A percentile compares a stretch with the other conserved stretches of the same genome.
phyloP scores from a whole-genome alignment of 2,888 invertebrate genomes.

The Pantelozetes paolii region DNA sequence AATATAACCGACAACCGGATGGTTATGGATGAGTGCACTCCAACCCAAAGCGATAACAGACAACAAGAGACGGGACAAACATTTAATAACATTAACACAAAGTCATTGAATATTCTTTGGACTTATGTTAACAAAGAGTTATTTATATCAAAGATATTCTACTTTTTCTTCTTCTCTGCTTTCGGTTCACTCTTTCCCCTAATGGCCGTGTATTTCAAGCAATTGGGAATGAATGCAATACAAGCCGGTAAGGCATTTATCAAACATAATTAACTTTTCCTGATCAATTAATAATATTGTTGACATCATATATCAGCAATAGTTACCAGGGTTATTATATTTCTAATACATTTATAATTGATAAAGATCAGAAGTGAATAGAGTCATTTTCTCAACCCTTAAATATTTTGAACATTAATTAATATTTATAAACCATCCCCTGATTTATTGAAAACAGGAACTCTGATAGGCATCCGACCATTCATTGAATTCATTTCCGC shows the following conservation, averaged over 20 bases:
- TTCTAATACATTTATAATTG: too few species aligned
- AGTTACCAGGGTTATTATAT: too few species aligned
- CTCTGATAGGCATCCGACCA: slow-evolving; percentile 80
- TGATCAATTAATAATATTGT: too few species aligned
- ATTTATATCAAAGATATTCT: slow-evolving; percentile 91
- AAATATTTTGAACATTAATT: too few species aligned
- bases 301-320: too few species aligned
- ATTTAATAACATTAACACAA: not conserved
- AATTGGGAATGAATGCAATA: slow-evolving; percentile 97
- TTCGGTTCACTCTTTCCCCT: slow-evolving; percentile 97
- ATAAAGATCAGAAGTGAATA: too few species aligned
- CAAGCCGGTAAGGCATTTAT: slow-evolving; percentile 69
- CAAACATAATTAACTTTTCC: not conserved
- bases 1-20: not conserved
- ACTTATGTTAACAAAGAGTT: slow-evolving; percentile 60
- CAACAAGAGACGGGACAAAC: not conserved
- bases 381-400: too few species aligned
- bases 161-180: slow-evolving; percentile 98
- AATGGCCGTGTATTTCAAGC: slow-evolving; percentile 99
- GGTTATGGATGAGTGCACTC: slow-evolving; percentile 4
- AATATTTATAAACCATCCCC: too few species aligned
- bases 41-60: not conserved
- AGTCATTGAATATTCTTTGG: slow-evolving; percentile 21
- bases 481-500: slow-evolving; percentile 95
- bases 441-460: too few species aligned